Conservation (phyloP, 2,888 invertebrate genomes). For the Acanthoscelides obtectus region DNA sequence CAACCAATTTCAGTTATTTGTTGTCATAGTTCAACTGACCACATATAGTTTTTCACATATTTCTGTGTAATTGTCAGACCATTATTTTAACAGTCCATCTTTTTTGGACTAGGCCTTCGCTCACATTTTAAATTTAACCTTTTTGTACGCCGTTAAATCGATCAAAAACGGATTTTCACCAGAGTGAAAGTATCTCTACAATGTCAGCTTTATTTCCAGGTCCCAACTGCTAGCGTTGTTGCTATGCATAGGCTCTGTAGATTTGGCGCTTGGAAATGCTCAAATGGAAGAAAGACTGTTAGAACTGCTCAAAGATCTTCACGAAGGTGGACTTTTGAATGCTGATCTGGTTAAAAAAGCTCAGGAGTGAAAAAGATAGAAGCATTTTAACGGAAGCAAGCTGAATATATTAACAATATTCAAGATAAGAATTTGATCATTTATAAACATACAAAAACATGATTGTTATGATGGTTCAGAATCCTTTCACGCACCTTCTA, state of each 20-base stretch:
- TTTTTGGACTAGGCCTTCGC: no score
- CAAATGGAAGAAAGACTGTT: slow-evolving; percentile 70
- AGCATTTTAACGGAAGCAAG: not conserved
- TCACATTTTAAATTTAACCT: no score
- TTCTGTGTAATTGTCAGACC: no score
- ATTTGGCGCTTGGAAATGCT: slow-evolving; percentile 72
- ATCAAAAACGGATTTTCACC: no score
- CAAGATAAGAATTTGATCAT: not conserved
- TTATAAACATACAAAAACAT: not conserved
- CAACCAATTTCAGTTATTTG: no score
- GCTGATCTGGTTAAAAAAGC: slow-evolving; percentile 29
- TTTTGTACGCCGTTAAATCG: no score
- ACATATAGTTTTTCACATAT: no score
- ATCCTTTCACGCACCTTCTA: no score
- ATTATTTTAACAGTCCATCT: no score
- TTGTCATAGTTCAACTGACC: no score
- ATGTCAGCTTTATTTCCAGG: slow-evolving; percentile 1
- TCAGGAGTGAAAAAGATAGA: slow-evolving; percentile 8
- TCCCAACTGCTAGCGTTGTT: slow-evolving; percentile 72
- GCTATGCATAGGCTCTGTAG: slow-evolving; percentile 75
- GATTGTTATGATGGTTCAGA: no score
- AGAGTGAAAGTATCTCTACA: no score
- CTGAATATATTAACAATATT: not conserved
- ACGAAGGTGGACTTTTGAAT: slow-evolving; percentile 62
- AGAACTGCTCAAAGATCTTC: slow-evolving; percentile 68